Evolutionary conservation across 2,113 vertebrate genomes (phyloP), one percentile per base, ranked within the genome.

Genomic region (Struthio camelus): DNA sequence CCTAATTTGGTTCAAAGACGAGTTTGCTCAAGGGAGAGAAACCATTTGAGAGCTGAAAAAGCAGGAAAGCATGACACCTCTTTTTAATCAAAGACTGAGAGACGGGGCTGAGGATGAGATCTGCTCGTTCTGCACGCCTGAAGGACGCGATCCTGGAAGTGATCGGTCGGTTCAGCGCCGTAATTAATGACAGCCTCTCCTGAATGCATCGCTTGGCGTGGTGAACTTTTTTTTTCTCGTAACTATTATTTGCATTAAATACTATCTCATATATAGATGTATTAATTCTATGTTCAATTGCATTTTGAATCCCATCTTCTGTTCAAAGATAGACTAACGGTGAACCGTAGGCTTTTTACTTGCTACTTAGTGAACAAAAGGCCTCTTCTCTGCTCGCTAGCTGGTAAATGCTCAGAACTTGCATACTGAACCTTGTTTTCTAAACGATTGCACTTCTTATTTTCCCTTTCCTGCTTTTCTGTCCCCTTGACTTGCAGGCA

Each of bases 21-120:
- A n/a, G n/a, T n/a, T n/a, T n/a, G n/a, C n/a, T n/a, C n/a, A n/a
- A n/a, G n/a, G n/a, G 9, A 14, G 56, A 24, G 56, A 70, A 62
- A 24, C 11, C 8, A 34, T 9, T 1, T 20, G 36, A 88, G 79
- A 59, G 44, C 14, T 40, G 27, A 25, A 46, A 65, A 22, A n/a
- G 14, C 58, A 40, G 53, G 67, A 40, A n/a, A 73, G 30, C 28
- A 12, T 0, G 1, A 23, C 25, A 4, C 3, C 10, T 9, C 8
- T 77, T 36, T 48, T 25, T 32, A 27, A 40, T n/a, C n/a, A 6
- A 11, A 36, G 62, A 6, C 20, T n/a, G 16, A 24, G 77, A 48
- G n/a, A n/a, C n/a, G n/a, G 30, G 42, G n/a, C 3, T 58, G 40
- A 34, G 16, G 7, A 6, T 8, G 30, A 38, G 56, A 66, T 71